These are phyloP conservation scores for Serranochromis macrocephalus DNA, from an alignment of 2,113 vertebrate species.

Conservation along the genomic window DNA sequence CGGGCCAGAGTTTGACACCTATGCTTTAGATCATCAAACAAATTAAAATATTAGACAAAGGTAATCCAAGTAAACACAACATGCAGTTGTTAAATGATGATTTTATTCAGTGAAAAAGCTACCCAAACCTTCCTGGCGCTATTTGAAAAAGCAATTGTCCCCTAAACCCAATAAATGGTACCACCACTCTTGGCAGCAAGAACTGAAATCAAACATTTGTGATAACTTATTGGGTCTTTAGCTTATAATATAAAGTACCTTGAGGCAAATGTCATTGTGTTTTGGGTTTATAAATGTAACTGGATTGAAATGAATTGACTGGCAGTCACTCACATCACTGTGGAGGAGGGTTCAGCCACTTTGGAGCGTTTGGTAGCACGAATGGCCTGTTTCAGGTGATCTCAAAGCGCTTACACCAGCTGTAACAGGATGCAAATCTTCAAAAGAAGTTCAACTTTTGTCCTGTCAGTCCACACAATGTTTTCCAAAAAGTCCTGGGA, in stretches of 20 bases:
- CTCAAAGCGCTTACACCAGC: not conserved
- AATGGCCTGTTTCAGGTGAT: not conserved
- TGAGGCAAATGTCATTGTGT: not conserved
- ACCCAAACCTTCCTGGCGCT: not conserved
- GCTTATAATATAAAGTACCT: not conserved
- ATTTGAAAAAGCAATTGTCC: not conserved
- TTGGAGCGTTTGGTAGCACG: not conserved
- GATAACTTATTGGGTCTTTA: not conserved
- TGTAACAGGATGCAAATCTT: not conserved
- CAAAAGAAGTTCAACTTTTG: not conserved
- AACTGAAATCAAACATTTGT: not conserved
- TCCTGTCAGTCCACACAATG: not conserved
- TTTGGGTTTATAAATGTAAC: not conserved
- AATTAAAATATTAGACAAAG: not conserved
- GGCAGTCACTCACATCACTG: not conserved
- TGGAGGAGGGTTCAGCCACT: not conserved
- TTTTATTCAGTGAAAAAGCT: not conserved
- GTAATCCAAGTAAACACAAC: not conserved
- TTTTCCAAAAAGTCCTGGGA: not conserved
- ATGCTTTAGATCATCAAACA: not conserved
- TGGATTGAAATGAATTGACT: not conserved
- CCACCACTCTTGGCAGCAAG: not conserved
- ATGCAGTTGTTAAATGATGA: not conserved
- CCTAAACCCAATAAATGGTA: not conserved
- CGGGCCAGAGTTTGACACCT: too few species aligned